Conservation (phyloP, 2,888 invertebrate species). For the Drosophila gaucha region DNA sequence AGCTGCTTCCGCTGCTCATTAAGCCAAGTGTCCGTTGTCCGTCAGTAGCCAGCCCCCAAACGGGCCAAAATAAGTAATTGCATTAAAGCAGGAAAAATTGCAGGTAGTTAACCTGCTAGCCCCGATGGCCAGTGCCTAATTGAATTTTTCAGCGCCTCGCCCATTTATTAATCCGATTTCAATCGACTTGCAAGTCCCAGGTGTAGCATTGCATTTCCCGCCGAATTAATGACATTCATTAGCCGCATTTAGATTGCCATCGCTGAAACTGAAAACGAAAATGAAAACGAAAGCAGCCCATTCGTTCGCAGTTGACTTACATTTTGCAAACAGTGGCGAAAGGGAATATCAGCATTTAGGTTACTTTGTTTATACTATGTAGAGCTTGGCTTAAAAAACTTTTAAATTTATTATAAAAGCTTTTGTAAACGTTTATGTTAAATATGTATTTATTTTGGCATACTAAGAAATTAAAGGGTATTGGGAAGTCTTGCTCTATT, state of each 20-base stretch:
- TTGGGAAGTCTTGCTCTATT: too few species aligned
- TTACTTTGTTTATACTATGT: too few species aligned
- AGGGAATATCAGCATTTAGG: too few species aligned
- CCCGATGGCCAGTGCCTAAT: slow-evolving; percentile 56
- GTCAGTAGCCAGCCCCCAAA: slow-evolving; percentile 26
- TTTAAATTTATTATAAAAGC: too few species aligned
- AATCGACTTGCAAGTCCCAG: slow-evolving; percentile 61
- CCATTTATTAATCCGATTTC: slow-evolving; percentile 82
- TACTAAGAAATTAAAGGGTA: too few species aligned
- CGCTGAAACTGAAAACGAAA: slow-evolving; percentile 29
- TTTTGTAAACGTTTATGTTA: too few species aligned
- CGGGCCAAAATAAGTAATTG: slow-evolving; percentile 58
- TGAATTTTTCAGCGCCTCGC: slow-evolving; percentile 71
- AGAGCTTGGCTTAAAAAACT: too few species aligned
- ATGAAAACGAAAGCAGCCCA: slow-evolving; percentile 16
- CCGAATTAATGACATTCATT: slow-evolving; percentile 79
- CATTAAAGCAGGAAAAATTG: slow-evolving; percentile 67
- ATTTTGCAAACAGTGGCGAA: neutral
- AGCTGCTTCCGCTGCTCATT: slow-evolving; percentile 61
- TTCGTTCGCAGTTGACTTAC: neutral
- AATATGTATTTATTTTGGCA: too few species aligned
- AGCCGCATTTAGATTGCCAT: slow-evolving; percentile 72
- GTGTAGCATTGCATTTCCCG: slow-evolving; percentile 45
- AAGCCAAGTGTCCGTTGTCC: slow-evolving; percentile 55
- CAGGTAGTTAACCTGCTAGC: slow-evolving; percentile 59